Evolutionary conservation across 2,113 vertebrate species (phyloP).

Genomic region (Tragelaphus scriptus): DNA sequence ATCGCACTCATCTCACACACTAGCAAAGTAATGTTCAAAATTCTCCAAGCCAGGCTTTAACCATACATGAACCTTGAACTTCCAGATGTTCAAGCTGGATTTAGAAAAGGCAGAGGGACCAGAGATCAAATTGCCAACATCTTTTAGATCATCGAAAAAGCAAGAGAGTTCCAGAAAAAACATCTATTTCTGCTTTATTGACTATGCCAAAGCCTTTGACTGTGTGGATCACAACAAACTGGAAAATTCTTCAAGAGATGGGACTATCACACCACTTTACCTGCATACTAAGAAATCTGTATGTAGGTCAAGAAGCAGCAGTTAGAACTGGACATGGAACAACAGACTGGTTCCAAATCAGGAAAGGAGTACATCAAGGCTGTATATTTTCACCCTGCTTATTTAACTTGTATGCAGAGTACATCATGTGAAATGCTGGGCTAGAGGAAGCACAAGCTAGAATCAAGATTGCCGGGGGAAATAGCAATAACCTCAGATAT

Average conservation of each 20-base stretch:
- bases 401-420: background rate
- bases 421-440: background rate
- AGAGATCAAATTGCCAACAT: background rate
- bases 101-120: background rate
- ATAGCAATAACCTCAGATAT: background rate
- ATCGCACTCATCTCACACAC: fast-evolving
- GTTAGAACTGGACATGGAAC: background rate
- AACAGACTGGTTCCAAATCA: background rate
- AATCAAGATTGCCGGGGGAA: background rate
- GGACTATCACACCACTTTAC: background rate
- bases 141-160: background rate
- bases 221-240: background rate
- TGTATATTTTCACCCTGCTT: background rate
- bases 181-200: background rate
- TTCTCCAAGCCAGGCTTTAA: background rate
- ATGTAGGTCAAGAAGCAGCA: background rate
- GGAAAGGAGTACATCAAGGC: background rate
- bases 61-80: background rate
- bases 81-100: background rate
- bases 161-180: background rate
- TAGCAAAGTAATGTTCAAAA: background rate
- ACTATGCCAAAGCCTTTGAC: background rate
- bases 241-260: background rate
- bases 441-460: background rate
- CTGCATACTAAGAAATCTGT: background rate